Base-by-base conservation (phyloP, 1,140 invertebrate species). In the Tetramorium parvispinum region DNA sequence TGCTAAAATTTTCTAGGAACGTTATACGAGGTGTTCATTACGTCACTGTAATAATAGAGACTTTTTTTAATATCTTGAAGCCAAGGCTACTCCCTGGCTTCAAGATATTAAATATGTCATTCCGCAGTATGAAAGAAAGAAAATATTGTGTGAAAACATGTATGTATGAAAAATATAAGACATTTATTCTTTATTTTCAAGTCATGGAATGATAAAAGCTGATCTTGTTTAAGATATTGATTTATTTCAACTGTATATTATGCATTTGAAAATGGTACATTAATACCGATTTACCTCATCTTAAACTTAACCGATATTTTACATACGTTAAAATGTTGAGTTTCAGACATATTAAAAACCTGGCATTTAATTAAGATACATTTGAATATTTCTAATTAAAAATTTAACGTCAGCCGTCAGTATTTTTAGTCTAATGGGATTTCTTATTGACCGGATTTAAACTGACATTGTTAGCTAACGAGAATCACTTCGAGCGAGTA, bases 261-360 rank as follows among this genome's bases (percentile, higher is more conserved):
- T 66, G 55, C 18, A 24, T 76, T 43, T 40, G 8, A 43, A 43
- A 43, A 24, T 43, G 16, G 0, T 53, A 46, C 40, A 79, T 79
- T 66, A 51, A 61, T 51, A 21, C 18, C 16, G 59, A 51, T 21
- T 43, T 63, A 63, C 24, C 13, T 76, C 27, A 5, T 37, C 3
- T 27, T 43, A 71, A 57, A 32, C 24, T 46, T 27, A n/a, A 6
- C 16, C 21, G 2, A 55, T 51, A 70, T 55, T 4, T 0, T 32
- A 46, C 21, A 27, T 32, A 59, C 7, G 46, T 51, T 16, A 37
- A 43, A 21, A 53, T 24, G 16, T 76, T 43, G 10, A 70, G n/a
- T 73, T 21, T 75, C n/a, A 53, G 11, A 18, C 21, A 49, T 75
- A 75, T 61, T 75, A 24, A 61, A 82, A 11, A 59, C 37, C 18